A percentile compares a stretch with the other conserved stretches of the same genome.
These are phyloP conservation scores for Ligdia adustata DNA, from an alignment of 2,888 invertebrate genomes.

Conservation along the genomic window DNA sequence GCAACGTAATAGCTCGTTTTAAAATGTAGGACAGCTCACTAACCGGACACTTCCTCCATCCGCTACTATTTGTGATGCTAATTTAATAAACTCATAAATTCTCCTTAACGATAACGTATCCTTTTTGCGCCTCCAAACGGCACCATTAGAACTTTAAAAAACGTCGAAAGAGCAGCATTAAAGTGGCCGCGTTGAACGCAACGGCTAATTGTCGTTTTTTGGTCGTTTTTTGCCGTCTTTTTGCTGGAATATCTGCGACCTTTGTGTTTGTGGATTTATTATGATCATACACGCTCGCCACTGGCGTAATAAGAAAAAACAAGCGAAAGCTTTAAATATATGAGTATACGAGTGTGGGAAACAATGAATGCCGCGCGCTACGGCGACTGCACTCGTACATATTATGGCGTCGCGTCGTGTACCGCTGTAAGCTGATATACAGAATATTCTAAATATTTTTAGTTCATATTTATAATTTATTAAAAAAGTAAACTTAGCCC, in stretches of 20 bases:
- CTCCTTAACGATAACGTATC: slow-evolving; percentile 17
- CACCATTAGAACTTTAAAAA: slow-evolving; percentile 25
- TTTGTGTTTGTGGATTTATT: slow-evolving; percentile 58
- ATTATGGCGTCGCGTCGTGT: not conserved
- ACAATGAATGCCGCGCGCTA: slow-evolving; percentile 16
- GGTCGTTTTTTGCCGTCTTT: slow-evolving; percentile 43
- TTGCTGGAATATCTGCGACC: slow-evolving; percentile 48
- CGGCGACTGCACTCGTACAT: too few species aligned
- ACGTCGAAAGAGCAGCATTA: slow-evolving; percentile 38
- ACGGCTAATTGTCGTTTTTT: slow-evolving; percentile 58
- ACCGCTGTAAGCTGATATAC: too few species aligned
- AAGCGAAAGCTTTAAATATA: slow-evolving; percentile 46
- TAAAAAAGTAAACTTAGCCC: too few species aligned
- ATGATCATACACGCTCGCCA: slow-evolving; percentile 45
- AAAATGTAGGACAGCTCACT: not conserved
- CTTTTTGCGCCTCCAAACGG: slow-evolving; percentile 6
- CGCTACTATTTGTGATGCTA: slow-evolving; percentile 10
- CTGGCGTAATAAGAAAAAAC: slow-evolving; percentile 49
- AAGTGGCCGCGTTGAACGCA: slow-evolving; percentile 38
- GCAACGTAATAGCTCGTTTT: not conserved
- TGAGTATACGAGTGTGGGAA: slow-evolving; percentile 34
- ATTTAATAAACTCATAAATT: slow-evolving; percentile 17
- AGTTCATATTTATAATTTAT: too few species aligned
- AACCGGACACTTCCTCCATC: not conserved
- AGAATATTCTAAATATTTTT: too few species aligned